Conservation (phyloP, 2,113 vertebrate genomes). For the Dromiciops gliroides region DNA sequence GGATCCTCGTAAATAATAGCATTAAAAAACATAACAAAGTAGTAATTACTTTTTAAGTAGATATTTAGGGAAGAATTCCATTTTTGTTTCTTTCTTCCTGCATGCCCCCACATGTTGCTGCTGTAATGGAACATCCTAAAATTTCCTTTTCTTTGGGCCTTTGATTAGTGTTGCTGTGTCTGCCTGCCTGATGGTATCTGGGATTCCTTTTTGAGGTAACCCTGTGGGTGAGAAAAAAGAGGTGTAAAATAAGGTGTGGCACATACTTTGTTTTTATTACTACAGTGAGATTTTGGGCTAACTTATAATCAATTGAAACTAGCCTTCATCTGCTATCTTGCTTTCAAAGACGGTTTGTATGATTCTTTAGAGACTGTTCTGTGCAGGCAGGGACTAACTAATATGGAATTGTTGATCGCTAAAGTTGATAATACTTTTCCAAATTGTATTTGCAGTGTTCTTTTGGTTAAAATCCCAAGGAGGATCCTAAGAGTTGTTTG, state of each 20-base stretch:
- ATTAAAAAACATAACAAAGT: neutral
- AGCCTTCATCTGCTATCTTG: neutral
- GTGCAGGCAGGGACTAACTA: neutral
- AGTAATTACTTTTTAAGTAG: neutral
- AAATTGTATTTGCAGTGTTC: neutral
- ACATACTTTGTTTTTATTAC: neutral
- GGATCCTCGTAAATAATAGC: constrained; percentile 2
- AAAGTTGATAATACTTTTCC: neutral
- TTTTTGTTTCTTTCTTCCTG: neutral
- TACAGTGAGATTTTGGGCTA: neutral
- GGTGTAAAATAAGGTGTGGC: neutral
- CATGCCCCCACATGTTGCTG: neutral
- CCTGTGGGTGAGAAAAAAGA: constrained; percentile 39
- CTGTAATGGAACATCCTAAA: constrained; percentile 48
- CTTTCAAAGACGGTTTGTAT: neutral
- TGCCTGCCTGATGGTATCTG: constrained; percentile 41
- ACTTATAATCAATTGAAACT: neutral
- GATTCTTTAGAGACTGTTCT: neutral
- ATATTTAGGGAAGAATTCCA: neutral
- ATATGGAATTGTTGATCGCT: constrained; percentile 21
- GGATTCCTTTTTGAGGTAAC: constrained; percentile 45
- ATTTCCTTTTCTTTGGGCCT: constrained; percentile 41
- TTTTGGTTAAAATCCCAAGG: neutral
- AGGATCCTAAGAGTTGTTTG: neutral
- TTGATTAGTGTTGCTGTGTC: neutral